Evolutionary conservation across 2,113 vertebrate species (phyloP).

Genomic region (Seriola aureovittata): DNA sequence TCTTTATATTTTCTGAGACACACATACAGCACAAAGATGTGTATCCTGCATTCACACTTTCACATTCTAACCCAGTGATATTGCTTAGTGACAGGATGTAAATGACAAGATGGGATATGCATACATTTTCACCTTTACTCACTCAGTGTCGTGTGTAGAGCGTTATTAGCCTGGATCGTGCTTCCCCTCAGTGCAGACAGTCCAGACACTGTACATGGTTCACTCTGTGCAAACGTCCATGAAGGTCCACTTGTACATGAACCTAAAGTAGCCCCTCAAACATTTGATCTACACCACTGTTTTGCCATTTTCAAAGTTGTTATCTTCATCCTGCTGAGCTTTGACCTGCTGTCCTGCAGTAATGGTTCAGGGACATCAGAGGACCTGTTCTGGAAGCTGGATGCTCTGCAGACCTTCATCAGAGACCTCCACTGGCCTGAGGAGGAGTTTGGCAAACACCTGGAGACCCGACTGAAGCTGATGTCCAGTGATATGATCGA

Average conservation of each 20-base stretch:
- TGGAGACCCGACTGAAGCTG: constrained; percentile 96
- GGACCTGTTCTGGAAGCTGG: constrained; percentile 99
- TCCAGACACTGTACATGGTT: neutral
- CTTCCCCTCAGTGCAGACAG: neutral
- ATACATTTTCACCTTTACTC: constrained; percentile 25
- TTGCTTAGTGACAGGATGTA: neutral
- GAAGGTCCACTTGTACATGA: neutral
- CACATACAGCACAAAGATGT: neutral
- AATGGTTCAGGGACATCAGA: constrained; percentile 98
- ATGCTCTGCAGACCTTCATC: constrained; percentile 98
- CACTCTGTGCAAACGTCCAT: neutral
- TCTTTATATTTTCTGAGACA: neutral
- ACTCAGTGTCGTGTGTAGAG: neutral
- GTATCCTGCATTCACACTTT: constrained; percentile 3
- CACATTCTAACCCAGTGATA: constrained; percentile 1
- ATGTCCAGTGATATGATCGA: constrained; percentile 99
- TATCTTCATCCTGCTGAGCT: neutral
- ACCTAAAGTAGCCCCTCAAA: neutral
- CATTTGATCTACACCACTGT: neutral
- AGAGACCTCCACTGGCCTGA: constrained; percentile 98
- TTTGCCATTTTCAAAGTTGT: neutral
- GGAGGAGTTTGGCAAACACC: constrained; percentile 98
- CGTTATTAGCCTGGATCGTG: neutral
- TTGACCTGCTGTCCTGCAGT: constrained; percentile 81
- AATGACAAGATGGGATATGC: constrained; percentile 16